Base-by-base conservation (phyloP, 2,888 invertebrate genomes). In the Drymonia ruficornis region DNA sequence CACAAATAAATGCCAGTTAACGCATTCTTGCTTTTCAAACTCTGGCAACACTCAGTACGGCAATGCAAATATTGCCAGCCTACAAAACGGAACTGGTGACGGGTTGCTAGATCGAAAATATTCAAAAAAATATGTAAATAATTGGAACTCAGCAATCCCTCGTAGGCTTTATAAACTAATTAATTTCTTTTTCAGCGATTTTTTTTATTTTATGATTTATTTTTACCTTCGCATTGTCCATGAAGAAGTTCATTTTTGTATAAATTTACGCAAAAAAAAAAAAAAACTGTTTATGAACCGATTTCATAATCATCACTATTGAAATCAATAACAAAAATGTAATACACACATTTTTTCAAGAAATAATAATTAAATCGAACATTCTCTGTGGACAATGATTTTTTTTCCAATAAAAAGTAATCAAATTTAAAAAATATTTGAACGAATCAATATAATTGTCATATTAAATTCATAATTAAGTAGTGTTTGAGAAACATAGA, bases 181-280 rank as follows among this genome's bases (percentile, higher is more conserved):
- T 2, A 13, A 46, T 53, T 74, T 67, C 52, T 64, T 64, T 76
- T 77, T 71, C 77, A 78, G 77, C 70, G 19, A n/a, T 53, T 49
- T 53, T 46, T 36, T 42, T 42, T 34, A 34, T 45, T 55, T 2
- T 53, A 47, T 54, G n/a, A 29, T 47, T 28, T 18, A 9, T 44
- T 23, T 42, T 23, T 12, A 13, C 19, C 15, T 53, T 15, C 45
- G 38, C 46, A 44, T n/a, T 34, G 47, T 64, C 18, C 34, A 31
- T 40, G 51, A 16, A 29, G 44, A 36, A 49, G 38, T 38, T 50
- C 46, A 13, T 53, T 42, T 15, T 29, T 31, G 34, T 9, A n/a
- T n/a, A n/a, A 9, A 31, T 11, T 11, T 11, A 8, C 2, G 11
- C 4, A n/a, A 23, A 34, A 49, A 51, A 13, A 8, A 9, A 43